A percentile compares a stretch with the other conserved stretches of the same genome.
Evolutionary conservation across 2,797 vertebrate species (phyloP).

Genomic region (Enteromius anoplus): DNA sequence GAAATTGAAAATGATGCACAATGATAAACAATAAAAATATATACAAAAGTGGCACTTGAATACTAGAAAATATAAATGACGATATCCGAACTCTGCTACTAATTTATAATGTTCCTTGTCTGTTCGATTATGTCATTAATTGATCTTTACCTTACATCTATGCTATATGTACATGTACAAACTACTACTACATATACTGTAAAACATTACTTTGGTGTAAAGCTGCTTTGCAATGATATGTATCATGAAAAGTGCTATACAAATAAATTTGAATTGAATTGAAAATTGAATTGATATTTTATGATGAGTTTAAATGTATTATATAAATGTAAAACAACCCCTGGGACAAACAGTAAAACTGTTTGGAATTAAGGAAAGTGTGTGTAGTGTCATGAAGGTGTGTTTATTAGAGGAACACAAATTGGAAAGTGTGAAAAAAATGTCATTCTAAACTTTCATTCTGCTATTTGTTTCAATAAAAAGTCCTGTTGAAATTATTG

Average conservation of each 20-base stretch:
- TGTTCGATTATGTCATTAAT: too few species aligned
- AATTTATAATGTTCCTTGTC: too few species aligned
- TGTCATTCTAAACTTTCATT: neutral
- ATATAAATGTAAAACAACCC: neutral
- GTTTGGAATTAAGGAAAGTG: neutral
- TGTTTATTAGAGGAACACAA: neutral
- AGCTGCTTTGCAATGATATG: too few species aligned
- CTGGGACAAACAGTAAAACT: neutral
- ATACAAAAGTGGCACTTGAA: neutral
- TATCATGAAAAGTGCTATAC: too few species aligned
- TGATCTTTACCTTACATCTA: too few species aligned
- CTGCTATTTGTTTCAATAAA: neutral
- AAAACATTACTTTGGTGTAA: too few species aligned
- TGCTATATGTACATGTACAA: too few species aligned
- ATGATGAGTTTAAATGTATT: neutral
- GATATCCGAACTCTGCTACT: too few species aligned
- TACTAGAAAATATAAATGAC: neutral
- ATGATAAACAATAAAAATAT: neutral
- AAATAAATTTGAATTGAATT: too few species aligned
- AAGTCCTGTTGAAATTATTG: neutral
- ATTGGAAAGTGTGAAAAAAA: conserved; percentile 4
- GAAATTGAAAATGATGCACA: neutral
- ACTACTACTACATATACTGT: too few species aligned
- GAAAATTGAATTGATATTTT: too few species aligned
- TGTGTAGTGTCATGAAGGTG: neutral